Percentiles rank a stretch among this genome's conserved stretches.
Conservation (phyloP, 2,797 vertebrate species). For the Gastrophryne carolinensis region DNA sequence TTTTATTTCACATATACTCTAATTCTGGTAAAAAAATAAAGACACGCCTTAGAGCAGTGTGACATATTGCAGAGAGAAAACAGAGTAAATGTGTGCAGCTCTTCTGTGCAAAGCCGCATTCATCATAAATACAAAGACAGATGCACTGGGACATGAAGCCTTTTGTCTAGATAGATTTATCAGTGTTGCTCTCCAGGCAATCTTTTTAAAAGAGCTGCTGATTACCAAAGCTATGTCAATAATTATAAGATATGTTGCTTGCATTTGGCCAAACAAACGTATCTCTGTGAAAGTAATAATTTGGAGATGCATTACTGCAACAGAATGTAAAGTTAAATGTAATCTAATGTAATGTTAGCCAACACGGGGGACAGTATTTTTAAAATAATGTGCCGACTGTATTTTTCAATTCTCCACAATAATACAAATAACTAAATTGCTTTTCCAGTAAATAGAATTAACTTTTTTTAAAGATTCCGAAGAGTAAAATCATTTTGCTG, state of each 20-base stretch:
- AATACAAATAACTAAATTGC: too few relatives aligned
- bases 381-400: too few relatives aligned
- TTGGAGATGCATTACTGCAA: constrained; percentile 2
- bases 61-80: background rate
- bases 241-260: constrained; percentile 28
- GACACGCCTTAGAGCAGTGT: too few relatives aligned
- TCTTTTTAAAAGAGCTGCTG: constrained; percentile 17
- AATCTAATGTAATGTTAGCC: constrained; percentile 7
- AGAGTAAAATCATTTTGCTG: too few relatives aligned
- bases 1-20: too few relatives aligned
- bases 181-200: constrained; percentile 15
- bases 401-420: too few relatives aligned
- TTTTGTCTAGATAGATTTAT: constrained; percentile 30
- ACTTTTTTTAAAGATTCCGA: too few relatives aligned
- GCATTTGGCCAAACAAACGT: background rate
- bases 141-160: constrained; percentile 16
- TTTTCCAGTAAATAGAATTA: too few relatives aligned
- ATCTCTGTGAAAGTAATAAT: constrained; percentile 32
- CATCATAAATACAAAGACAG: constrained; percentile 22
- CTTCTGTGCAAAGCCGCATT: background rate
- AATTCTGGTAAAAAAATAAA: too few relatives aligned
- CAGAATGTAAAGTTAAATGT: constrained; percentile 30
- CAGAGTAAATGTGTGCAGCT: background rate
- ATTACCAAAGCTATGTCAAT: constrained; percentile 34
- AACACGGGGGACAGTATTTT: background rate